Base-by-base conservation (phyloP, 2,888 invertebrate genomes). In the Sphinx pinastri region DNA sequence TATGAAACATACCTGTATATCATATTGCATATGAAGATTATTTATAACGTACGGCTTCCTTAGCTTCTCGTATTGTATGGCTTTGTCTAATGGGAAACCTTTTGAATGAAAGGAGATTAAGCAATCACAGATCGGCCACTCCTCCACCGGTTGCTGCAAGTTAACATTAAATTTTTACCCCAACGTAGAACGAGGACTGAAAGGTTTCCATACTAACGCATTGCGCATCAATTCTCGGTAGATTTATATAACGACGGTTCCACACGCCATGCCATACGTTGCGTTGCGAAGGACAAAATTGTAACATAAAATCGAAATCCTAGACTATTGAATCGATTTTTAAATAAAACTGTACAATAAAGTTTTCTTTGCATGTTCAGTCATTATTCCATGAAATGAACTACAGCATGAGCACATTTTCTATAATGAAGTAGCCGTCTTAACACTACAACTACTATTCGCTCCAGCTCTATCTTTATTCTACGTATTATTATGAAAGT, bases 111-210 rank as follows among this genome's bases (percentile, higher is more conserved):
- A 99, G 70, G 99, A 99, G 82, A 99, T 98, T 67, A 99, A 95
- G 87, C 99, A 99, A 93, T 99, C 99, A 86, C 99, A 99, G 69
- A 97, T 95, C 2, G 99, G 99, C 99, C 99, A 99, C 85, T 99
- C 97, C 87, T 99, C 99, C 25, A 99, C 98, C 0, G 99, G 97
- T 91, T 98, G 97, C 97, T 98, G 89, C 47, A 88, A 89, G 51
- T 38, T 59, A 5, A 16, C 38, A 59, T 58, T 14, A 31, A 58
- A 58, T 58, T 57, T 38, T 68, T 57, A 49, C 16, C 38, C 55
- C 55, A 49, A 47, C 12, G 12, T 7, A 57, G 45, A 57, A 14
- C 31, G 31, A 14, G 16, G 31, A 59, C 14, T 51, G 16, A 25
- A 16, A 68, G n/a, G 14, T 69, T 54, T 11, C 16, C 19, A 59